These are phyloP conservation scores for Incurvaria masculella DNA, from an alignment of 2,888 invertebrate species.

Conservation along the genomic window DNA sequence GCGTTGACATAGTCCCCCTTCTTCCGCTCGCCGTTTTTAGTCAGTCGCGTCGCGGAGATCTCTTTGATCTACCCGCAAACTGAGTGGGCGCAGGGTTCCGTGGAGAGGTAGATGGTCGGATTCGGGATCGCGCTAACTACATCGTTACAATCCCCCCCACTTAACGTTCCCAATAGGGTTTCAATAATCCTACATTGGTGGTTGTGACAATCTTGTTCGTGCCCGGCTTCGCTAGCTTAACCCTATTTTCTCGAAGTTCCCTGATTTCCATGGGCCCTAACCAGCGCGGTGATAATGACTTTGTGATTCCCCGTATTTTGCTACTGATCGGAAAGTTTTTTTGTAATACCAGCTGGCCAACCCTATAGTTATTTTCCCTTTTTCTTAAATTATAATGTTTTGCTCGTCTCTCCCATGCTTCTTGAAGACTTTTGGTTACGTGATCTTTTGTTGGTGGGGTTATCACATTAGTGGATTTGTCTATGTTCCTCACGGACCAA, in stretches of 20 bases:
- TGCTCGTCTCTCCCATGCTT: background rate
- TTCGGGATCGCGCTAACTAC: constrained; percentile 1
- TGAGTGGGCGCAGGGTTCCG: too few species aligned
- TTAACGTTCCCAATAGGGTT: constrained; percentile 5
- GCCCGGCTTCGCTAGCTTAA: background rate
- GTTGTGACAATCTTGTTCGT: background rate
- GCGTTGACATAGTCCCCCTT: too few species aligned
- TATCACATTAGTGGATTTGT: background rate
- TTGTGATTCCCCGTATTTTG: background rate
- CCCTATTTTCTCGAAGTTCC: background rate
- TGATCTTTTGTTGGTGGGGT: background rate
- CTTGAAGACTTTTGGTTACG: background rate
- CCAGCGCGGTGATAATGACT: background rate
- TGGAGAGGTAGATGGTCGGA: too few species aligned
- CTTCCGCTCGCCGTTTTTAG: too few species aligned
- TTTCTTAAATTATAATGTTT: background rate
- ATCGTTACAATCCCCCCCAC: constrained; percentile 7
- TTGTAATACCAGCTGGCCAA: background rate
- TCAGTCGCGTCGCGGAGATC: too few species aligned
- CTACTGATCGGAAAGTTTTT: background rate
- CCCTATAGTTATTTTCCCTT: background rate
- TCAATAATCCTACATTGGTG: background rate
- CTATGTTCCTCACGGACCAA: background rate
- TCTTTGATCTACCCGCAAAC: too few species aligned
- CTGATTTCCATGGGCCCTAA: background rate